These are phyloP conservation scores for Parus major DNA, from an alignment of 2,113 vertebrate species.

Conservation along the genomic window DNA sequence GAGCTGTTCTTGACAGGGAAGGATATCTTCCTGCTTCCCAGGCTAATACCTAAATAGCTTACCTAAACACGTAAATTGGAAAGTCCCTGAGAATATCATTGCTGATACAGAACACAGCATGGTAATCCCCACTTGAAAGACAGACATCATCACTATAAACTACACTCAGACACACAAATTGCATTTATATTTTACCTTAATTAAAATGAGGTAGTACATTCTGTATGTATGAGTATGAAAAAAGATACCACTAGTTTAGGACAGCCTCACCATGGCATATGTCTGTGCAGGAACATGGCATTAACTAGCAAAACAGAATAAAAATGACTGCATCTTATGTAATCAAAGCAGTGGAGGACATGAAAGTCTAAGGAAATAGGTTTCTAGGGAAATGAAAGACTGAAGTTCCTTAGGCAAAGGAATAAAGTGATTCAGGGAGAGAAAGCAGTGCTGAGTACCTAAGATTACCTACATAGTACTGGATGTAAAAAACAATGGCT, in stretches of 20 bases:
- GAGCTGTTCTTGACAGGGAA: background rate
- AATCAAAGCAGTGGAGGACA: background rate
- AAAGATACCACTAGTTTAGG: background rate
- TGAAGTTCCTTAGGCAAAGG: background rate
- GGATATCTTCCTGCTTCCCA: background rate
- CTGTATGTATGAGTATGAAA: background rate
- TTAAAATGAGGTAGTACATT: background rate
- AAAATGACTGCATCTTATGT: rapidly evolving
- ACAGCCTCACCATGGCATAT: background rate
- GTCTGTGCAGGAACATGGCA: background rate
- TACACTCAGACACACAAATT: background rate
- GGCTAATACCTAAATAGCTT: background rate
- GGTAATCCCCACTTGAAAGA: background rate
- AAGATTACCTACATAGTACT: background rate
- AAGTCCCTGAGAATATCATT: background rate
- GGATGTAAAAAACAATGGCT: background rate
- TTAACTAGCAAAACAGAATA: background rate
- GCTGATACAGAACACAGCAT: background rate
- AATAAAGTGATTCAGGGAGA: background rate
- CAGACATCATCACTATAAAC: background rate
- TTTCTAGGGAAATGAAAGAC: background rate
- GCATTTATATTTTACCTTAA: background rate
- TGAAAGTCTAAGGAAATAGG: background rate
- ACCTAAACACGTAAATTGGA: background rate
- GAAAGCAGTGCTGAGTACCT: background rate